phyloP scores from a whole-genome alignment of 1,140 invertebrate species.

The Drosophila punjabiensis region DNA sequence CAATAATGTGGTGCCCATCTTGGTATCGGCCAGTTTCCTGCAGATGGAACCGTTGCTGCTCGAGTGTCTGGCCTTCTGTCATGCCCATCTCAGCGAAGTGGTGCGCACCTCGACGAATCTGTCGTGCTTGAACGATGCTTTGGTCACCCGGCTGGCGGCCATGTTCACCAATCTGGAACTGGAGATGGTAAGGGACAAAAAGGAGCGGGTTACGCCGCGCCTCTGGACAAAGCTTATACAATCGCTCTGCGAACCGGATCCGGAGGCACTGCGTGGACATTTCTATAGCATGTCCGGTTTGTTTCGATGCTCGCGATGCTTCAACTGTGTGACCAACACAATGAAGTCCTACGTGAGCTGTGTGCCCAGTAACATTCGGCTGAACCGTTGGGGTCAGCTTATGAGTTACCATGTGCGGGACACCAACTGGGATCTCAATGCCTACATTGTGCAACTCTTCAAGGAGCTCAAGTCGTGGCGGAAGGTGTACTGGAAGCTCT shows the following conservation, averaged over 20 bases:
- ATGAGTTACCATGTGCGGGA: slow-evolving; percentile 91
- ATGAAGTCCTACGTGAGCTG: slow-evolving; percentile 89
- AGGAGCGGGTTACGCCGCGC: slow-evolving; percentile 93
- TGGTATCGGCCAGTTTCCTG: slow-evolving; percentile 97
- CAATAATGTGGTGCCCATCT: slow-evolving; percentile 94
- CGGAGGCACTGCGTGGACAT: slow-evolving; percentile 91
- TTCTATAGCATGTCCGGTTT: slow-evolving; percentile 91
- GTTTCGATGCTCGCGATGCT: slow-evolving; percentile 88
- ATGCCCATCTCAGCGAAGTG: slow-evolving; percentile 92
- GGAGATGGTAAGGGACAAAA: slow-evolving; percentile 91
- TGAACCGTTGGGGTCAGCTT: slow-evolving; percentile 90
- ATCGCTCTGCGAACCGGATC: slow-evolving; percentile 89
- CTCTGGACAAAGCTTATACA: slow-evolving; percentile 93
- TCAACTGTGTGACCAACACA: slow-evolving; percentile 87
- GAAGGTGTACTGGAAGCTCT: slow-evolving; percentile 96
- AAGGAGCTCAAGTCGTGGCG: slow-evolving; percentile 93
- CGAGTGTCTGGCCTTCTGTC: slow-evolving; percentile 92
- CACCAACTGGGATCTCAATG: slow-evolving; percentile 92
- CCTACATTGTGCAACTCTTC: slow-evolving; percentile 91
- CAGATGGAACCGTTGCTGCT: slow-evolving; percentile 95
- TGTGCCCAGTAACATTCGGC: slow-evolving; percentile 88
- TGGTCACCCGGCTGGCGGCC: slow-evolving; percentile 89
- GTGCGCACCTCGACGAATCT: slow-evolving; percentile 92
- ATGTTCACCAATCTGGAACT: slow-evolving; percentile 93
- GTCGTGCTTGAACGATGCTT: slow-evolving; percentile 92